Base-by-base conservation (phyloP, 2,113 vertebrate genomes). In the Numenius arquata region DNA sequence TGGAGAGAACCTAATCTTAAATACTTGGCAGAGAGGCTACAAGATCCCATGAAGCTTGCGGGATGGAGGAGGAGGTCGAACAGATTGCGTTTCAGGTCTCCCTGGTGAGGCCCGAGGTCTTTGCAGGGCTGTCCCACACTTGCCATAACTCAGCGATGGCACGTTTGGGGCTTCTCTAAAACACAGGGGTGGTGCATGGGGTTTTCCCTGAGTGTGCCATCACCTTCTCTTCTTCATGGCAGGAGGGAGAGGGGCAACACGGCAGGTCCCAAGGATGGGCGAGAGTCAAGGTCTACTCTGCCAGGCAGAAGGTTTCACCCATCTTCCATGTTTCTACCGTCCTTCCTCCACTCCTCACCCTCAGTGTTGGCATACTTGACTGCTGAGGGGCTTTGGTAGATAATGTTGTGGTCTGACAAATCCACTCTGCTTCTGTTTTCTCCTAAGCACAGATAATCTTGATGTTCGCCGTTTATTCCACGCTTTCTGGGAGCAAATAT, bases 401-500 rank as follows among this genome's bases (percentile, higher is more conserved):
- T 73, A 48, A 52, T 17, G 29, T 4, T 7, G 15, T 5, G 16
- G 16, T 53, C 84, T 50, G 58, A 40, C 11, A 55, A 20, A 38
- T 6, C 12, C 45, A 72, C 11, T 12, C 25, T 76, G 25, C 22
- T 68, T 52, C 52, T 67, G 5, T 58, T 61, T 75, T 36, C 11
- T 14, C 10, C 25, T 30, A 7, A 48, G 32, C 73, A 50, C n/a
- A 47, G 25, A 29, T 83, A 58, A 67, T 70, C 38, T 40, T 1
- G 2, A 17, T 0, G 1, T 36, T 25, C 0, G 0, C 29, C 2
- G 0, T 58, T 74, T 80, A 62, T 74, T 66, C 26, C 52, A 25
- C 3, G 0, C 12, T 87, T 88, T 78, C 50, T 53, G 29, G 47
- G 8, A 87, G 41, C 34, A 87, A 43, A 66, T 40, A 27, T 25